Base-by-base conservation (phyloP, 2,888 invertebrate species). In the Criorhina ranunculi region DNA sequence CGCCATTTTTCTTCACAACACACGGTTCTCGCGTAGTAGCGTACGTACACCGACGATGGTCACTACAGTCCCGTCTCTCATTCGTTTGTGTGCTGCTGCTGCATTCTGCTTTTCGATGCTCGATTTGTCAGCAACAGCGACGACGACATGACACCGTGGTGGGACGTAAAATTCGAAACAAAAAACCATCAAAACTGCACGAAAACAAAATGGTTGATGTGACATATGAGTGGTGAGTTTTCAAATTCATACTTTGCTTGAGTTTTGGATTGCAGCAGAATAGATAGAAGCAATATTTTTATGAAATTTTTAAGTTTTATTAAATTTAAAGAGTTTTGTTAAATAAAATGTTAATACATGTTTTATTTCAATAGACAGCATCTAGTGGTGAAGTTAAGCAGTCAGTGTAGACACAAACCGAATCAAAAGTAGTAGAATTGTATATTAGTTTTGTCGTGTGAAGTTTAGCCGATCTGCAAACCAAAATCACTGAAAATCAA, bases 1-100 rank as follows among this genome's bases (percentile, higher is more conserved):
- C 81, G 86, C 86, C 86, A 86, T 86, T 77, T 86, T 86, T 80
- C 60, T 77, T 85, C 85, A 79, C 85, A 80, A 85, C 80, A 85
- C 80, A 80, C 70, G 79, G 69, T 70, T 85, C 60, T 81, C 83
- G 83, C 83, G 83, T 82, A 73, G 67, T 80, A 82, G 76, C 82
- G 82, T 85, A 69, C 72, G 73, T 75, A 79, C 73, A 78, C 79
- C 85, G 85, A 85, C 85, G 80, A 66, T 85, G 85, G 69, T 85
- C 85, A 76, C 85, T 75, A 80, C 85, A 79, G 85, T 76, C 60
- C 80, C 85, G 85, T 76, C 85, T 66, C 85, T 70, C 79, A 85
- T 80, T 85, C 79, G 85, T 76, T 80, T 85, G 70, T 80, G 85
- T 79, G 75, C 66, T 76, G 37, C 64, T 81, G 53, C 40, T 24